A percentile compares a stretch with the other conserved stretches of the same genome.
phyloP scores from a whole-genome alignment of 1,140 invertebrate genomes.

The Limonius californicus region DNA sequence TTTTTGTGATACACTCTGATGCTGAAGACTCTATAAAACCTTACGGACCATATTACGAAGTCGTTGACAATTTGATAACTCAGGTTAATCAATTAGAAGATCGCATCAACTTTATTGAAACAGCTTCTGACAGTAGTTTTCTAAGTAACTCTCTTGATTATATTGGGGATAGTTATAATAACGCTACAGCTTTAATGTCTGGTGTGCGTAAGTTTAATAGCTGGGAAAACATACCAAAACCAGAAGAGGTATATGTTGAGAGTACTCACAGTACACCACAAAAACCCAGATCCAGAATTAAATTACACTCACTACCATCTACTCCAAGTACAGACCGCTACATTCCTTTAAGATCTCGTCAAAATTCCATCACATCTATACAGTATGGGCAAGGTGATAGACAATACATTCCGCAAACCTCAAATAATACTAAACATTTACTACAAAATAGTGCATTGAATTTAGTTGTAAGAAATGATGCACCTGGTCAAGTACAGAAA shows the following conservation, averaged over 20 bases:
- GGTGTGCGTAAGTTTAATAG: slow-evolving; percentile 32
- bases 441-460: too few relatives aligned
- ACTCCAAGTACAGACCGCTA: slow-evolving; percentile 2
- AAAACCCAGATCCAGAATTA: slow-evolving; percentile 37
- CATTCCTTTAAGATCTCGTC: not conserved
- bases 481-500: not conserved
- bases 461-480: too few relatives aligned
- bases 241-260: slow-evolving; percentile 9
- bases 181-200: slow-evolving; percentile 20
- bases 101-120: slow-evolving; percentile 53
- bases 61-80: slow-evolving; percentile 59
- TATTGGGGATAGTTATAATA: slow-evolving; percentile 14
- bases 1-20: slow-evolving; percentile 58
- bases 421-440: too few relatives aligned
- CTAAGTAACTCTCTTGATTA: slow-evolving; percentile 28
- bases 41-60: slow-evolving; percentile 40
- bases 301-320: slow-evolving; percentile 30
- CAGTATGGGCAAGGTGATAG: not conserved
- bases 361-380: not conserved
- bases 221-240: slow-evolving; percentile 34
- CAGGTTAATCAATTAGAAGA: slow-evolving; percentile 59
- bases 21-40: slow-evolving; percentile 47
- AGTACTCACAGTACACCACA: slow-evolving; percentile 44
- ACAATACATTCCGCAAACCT: not conserved
- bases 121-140: slow-evolving; percentile 31